phyloP scores from a whole-genome alignment of 2,888 invertebrate genomes.

The Diachrysia chrysitis region DNA sequence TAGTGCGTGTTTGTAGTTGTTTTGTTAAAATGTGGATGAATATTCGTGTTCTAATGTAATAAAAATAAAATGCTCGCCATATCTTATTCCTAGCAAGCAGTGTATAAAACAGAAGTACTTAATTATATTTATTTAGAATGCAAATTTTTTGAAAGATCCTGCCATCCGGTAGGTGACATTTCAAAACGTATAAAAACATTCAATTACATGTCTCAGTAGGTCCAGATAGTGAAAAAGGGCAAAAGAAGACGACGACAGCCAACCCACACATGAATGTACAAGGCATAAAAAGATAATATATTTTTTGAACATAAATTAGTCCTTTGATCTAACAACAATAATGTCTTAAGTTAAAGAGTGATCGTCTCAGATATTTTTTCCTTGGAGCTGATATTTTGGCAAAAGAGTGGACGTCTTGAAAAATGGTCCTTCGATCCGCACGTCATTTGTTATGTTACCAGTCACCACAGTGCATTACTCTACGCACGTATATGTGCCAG shows the following conservation, averaged over 20 bases:
- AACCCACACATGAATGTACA: too few relatives aligned
- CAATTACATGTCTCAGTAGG: not conserved
- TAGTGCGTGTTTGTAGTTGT: not conserved
- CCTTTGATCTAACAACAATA: too few relatives aligned
- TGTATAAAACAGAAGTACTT: not conserved
- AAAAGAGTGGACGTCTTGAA: too few relatives aligned
- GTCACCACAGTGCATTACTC: not conserved
- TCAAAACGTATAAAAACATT: not conserved
- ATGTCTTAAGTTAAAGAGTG: too few relatives aligned
- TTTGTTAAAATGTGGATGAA: not conserved
- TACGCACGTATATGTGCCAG: conserved; percentile 2
- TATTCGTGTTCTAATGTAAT: not conserved
- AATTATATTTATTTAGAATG: too few relatives aligned
- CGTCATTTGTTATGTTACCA: not conserved
- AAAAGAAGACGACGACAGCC: too few relatives aligned
- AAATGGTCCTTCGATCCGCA: not conserved
- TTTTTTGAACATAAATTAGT: too few relatives aligned
- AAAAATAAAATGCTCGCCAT: too few relatives aligned
- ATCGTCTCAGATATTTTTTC: too few relatives aligned
- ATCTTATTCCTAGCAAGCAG: not conserved
- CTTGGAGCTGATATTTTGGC: too few relatives aligned
- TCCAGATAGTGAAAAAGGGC: not conserved
- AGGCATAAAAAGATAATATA: too few relatives aligned
- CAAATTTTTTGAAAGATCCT: too few relatives aligned
- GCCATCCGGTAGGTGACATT: not conserved